These are phyloP conservation scores for Drosophila nebulosa DNA, from an alignment of 1,140 invertebrate species.

Conservation along the genomic window DNA sequence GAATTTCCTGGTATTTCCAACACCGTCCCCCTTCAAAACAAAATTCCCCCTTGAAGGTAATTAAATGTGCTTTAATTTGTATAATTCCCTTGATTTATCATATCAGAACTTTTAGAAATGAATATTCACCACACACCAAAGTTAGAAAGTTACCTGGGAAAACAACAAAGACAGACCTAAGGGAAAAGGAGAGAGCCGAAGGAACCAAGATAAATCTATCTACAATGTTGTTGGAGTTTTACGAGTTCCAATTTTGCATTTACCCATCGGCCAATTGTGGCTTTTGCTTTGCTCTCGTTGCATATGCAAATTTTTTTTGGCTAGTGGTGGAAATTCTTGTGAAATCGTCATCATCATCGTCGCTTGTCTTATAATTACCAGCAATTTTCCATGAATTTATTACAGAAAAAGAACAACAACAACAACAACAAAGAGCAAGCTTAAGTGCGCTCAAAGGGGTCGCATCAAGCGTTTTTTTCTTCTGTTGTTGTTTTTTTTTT, in stretches of 20 bases:
- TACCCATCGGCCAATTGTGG: no score
- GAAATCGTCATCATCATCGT: conserved; percentile 56
- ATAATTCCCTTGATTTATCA: conserved; percentile 50
- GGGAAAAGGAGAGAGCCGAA: not conserved
- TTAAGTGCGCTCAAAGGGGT: conserved; percentile 53
- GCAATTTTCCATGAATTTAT: conserved; percentile 79
- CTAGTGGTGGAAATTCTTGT: conserved; percentile 48
- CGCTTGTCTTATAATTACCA: conserved; percentile 65
- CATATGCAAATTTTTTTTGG: conserved; percentile 50
- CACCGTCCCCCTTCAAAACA: conserved; percentile 42
- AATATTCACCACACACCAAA: conserved; percentile 53
- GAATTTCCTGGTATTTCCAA: not conserved
- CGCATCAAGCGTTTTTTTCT: conserved; percentile 14
- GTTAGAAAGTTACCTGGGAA: conserved; percentile 57
- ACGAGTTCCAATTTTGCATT: conserved; percentile 37
- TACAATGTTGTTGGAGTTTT: conserved; percentile 45
- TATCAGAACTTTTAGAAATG: conserved; percentile 42
- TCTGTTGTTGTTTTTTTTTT: conserved; percentile 18
- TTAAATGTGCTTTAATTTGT: conserved; percentile 66
- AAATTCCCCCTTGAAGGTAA: conserved; percentile 33
- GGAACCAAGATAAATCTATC: conserved; percentile 39
- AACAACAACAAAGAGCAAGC: conserved; percentile 36
- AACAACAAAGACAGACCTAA: not conserved
- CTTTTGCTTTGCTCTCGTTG: not conserved
- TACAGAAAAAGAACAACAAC: no score